Evolutionary conservation across 1,140 invertebrate genomes (phyloP), one percentile per base, ranked within the genome.

Genomic region (Phenacoccus solenopsis): DNA sequence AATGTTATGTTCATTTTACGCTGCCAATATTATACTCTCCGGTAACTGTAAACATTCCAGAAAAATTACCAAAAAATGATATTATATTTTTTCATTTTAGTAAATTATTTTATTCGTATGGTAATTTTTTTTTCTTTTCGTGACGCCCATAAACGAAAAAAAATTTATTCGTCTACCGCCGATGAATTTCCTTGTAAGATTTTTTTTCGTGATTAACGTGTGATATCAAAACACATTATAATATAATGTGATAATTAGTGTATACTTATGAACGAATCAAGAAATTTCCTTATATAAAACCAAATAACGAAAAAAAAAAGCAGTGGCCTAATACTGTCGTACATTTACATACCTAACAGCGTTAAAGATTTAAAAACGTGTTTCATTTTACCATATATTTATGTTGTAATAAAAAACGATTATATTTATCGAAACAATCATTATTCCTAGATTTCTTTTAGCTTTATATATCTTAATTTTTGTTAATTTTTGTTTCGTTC

Each of bases 301-400:
- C n/a, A n/a, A n/a, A n/a, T n/a, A n/a, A n/a, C n/a, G n/a, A n/a
- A n/a, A n/a, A n/a, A n/a, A n/a, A n/a, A n/a, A n/a, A n/a, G n/a
- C n/a, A n/a, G n/a, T n/a, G n/a, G n/a, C n/a, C 38, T 16, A n/a
- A 49, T 49, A 16, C 38, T 49, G 12, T 49, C 38, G 12, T n/a
- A n/a, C n/a, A n/a, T 49, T 49, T 49, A 49, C 13, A n/a, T 3
- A n/a, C 38, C 38, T 49, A 49, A 49, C 38, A 49, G 20, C 13
- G 13, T 49, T 49, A 49, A 10, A 49, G 38, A 49, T 9, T n/a
- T n/a, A n/a, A n/a, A n/a, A n/a, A n/a, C n/a, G n/a, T n/a, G n/a
- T n/a, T n/a, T n/a, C n/a, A 49, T 49, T 49, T 49, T 49, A 49
- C 38, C 38, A 49, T 49, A n/a, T n/a, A n/a, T 49, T 49, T 49